phyloP scores from a whole-genome alignment of 2,113 vertebrate genomes.

The Aldabrachelys gigantea region DNA sequence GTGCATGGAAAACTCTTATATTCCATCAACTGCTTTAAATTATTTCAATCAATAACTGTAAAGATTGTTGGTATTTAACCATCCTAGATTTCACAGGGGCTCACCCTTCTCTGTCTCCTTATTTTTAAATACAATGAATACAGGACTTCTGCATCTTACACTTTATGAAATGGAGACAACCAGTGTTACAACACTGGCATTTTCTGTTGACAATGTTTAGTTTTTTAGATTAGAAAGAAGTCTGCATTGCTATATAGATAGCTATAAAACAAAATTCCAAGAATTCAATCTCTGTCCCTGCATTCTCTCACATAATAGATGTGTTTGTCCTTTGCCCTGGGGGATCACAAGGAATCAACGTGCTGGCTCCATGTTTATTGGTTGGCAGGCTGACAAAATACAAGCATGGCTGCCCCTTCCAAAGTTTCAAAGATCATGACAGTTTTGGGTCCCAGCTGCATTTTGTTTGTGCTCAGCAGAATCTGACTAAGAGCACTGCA shows the following conservation, averaged over 20 bases:
- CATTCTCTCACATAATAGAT: conserved; percentile 51
- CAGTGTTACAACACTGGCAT: not conserved
- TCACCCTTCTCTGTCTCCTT: not conserved
- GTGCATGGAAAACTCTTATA: not conserved
- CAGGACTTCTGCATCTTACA: not conserved
- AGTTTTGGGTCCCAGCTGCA: not conserved
- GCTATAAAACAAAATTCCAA: not conserved
- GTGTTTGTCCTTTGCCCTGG: conserved; percentile 37
- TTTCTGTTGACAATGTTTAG: not conserved
- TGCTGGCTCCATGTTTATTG: conserved; percentile 10
- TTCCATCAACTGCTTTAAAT: not conserved
- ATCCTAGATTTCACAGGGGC: not conserved
- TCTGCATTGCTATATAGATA: conserved; percentile 34
- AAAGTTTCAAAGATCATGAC: not conserved
- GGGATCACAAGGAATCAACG: not conserved
- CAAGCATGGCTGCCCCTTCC: not conserved
- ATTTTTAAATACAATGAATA: conserved; percentile 5
- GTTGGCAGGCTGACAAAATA: not conserved
- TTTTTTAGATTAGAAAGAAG: not conserved
- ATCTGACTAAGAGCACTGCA: not conserved
- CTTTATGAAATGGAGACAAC: conserved; percentile 13
- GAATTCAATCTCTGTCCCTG: conserved; percentile 54
- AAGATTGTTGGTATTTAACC: not conserved
- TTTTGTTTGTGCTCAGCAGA: not conserved
- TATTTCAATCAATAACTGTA: not conserved